Conservation (phyloP, 2,888 invertebrate species). For the Agrochola circellaris region DNA sequence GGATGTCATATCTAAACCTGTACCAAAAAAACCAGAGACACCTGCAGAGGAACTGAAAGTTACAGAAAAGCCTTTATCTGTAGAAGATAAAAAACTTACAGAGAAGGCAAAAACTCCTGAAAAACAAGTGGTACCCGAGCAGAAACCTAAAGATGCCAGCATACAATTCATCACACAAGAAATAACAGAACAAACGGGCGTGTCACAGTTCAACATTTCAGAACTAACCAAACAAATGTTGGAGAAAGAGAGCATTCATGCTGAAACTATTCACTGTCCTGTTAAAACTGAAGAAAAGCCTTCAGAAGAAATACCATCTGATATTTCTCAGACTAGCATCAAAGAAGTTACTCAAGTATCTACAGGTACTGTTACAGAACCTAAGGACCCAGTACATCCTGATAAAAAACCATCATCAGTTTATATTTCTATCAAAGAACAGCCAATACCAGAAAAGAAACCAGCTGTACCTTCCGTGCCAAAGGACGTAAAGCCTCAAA, state of each 20-base stretch:
- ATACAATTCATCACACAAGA: slow-evolving; percentile 40
- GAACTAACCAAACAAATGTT: slow-evolving; percentile 69
- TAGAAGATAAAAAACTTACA: slow-evolving; percentile 24
- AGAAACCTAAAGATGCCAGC: slow-evolving; percentile 34
- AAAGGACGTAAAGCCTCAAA: slow-evolving; percentile 17
- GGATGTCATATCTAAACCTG: not conserved
- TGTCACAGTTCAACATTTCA: slow-evolving; percentile 56
- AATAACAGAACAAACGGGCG: slow-evolving; percentile 32
- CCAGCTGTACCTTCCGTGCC: not conserved
- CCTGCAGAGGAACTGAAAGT: not conserved
- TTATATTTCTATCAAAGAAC: slow-evolving; percentile 50
- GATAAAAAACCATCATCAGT: slow-evolving; percentile 33
- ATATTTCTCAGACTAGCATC: slow-evolving; percentile 6
- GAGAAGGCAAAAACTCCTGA: slow-evolving; percentile 17
- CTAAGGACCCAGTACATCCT: slow-evolving; percentile 11
- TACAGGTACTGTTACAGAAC: slow-evolving; percentile 23
- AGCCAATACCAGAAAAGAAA: slow-evolving; percentile 29
- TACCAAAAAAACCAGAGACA: not conserved
- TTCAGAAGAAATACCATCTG: not conserved
- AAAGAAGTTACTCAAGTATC: slow-evolving; percentile 19
- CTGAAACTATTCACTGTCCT: slow-evolving; percentile 35
- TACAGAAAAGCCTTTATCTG: not conserved
- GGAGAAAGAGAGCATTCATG: slow-evolving; percentile 68
- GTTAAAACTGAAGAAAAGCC: slow-evolving; percentile 33
- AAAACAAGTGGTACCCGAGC: not conserved